Evolutionary conservation across 2,797 vertebrate genomes (phyloP).

Genomic region (Dipus sagitta): DNA sequence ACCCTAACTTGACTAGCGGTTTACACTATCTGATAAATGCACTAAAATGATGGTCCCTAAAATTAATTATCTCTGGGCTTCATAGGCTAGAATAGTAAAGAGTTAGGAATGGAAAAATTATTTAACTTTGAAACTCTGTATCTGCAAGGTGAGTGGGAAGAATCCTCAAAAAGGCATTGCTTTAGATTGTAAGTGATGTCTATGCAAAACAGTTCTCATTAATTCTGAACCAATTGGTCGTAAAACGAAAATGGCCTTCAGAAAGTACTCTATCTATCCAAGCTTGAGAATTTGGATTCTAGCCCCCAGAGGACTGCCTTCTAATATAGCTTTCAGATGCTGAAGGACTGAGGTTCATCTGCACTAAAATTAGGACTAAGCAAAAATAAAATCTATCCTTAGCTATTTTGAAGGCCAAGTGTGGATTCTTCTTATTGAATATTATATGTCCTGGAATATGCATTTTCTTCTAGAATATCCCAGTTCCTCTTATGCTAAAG

Average conservation of each 20-base stretch:
- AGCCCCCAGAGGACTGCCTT: conserved; percentile 60
- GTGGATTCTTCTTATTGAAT: conserved; percentile 65
- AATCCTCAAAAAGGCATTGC: conserved; percentile 49
- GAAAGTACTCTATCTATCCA: conserved; percentile 54
- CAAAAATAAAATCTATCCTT: conserved; percentile 76
- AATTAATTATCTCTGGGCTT: conserved; percentile 61
- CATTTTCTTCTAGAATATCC: conserved; percentile 70
- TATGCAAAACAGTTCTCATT: conserved; percentile 71
- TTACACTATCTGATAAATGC: conserved; percentile 47
- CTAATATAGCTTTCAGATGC: conserved; percentile 66
- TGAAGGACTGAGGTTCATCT: conserved; percentile 56
- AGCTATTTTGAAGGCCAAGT: conserved; percentile 70
- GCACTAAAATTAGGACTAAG: conserved; percentile 73
- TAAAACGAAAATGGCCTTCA: conserved; percentile 70
- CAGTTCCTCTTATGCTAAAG: conserved; percentile 49
- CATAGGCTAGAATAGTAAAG: conserved; percentile 34
- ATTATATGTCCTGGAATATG: conserved; percentile 42
- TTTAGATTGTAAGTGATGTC: conserved; percentile 51
- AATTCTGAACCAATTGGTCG: conserved; percentile 72
- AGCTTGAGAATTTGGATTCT: conserved; percentile 63
- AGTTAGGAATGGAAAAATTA: not conserved
- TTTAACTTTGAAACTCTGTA: conserved; percentile 33
- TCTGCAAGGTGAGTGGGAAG: conserved; percentile 51
- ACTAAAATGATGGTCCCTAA: conserved; percentile 46
- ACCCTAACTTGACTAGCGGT: not conserved